A percentile compares a stretch with the other conserved stretches of the same genome.
Evolutionary conservation across 2,113 vertebrate species (phyloP).

Genomic region (Sphyrna mokarran): DNA sequence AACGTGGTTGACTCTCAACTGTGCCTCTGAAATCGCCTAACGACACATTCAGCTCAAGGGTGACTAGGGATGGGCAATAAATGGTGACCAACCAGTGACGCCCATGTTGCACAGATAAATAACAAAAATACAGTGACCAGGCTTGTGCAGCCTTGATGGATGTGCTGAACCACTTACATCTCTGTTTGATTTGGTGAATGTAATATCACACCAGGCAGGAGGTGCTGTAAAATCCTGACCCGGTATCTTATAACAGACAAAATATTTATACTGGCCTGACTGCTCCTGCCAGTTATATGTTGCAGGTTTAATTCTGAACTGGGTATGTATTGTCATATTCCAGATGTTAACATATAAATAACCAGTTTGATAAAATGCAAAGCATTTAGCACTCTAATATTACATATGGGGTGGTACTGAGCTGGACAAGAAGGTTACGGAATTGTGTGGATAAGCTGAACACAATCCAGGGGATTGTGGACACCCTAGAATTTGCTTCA

Average conservation of each 20-base stretch:
- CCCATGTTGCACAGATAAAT: too few species aligned
- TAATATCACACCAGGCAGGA: too few species aligned
- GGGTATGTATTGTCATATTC: not conserved
- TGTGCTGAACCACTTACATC: too few species aligned
- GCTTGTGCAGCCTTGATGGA: too few species aligned
- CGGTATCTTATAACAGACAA: not conserved
- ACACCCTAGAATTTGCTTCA: not conserved
- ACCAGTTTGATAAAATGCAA: not conserved
- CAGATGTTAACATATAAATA: not conserved
- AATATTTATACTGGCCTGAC: not conserved
- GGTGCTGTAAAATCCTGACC: too few species aligned
- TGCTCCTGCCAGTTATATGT: not conserved
- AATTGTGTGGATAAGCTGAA: not conserved
- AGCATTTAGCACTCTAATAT: not conserved
- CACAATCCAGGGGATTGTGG: not conserved
- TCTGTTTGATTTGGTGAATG: too few species aligned
- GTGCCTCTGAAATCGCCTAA: too few species aligned
- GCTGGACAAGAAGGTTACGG: not conserved
- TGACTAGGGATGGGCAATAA: too few species aligned
- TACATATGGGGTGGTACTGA: not conserved
- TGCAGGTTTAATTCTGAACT: not conserved
- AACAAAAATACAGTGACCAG: too few species aligned
- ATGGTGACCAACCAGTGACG: too few species aligned
- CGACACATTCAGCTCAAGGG: too few species aligned
- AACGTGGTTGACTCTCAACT: too few species aligned